Percentiles rank a stretch among this genome's conserved stretches.
phyloP scores from a whole-genome alignment of 1,140 invertebrate genomes.

The Coenobita brevimanus region DNA sequence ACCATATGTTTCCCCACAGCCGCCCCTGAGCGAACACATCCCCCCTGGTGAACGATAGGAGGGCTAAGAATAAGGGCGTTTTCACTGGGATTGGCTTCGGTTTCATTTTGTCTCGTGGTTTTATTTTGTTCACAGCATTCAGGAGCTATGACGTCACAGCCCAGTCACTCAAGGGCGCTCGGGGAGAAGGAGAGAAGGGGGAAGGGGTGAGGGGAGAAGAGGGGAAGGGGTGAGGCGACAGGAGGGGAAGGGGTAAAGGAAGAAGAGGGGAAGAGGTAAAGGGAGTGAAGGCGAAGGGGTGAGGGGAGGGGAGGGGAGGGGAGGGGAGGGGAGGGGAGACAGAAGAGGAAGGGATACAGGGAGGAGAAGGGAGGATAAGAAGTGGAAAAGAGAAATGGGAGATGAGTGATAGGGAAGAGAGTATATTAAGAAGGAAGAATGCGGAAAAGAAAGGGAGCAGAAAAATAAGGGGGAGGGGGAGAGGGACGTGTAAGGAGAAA shows the following conservation, averaged over 20 bases:
- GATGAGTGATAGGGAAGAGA: neutral
- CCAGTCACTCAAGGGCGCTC: neutral
- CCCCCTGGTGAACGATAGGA: no score
- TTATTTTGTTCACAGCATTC: no score
- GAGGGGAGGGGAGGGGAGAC: neutral
- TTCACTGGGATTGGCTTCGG: no score
- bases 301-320: neutral
- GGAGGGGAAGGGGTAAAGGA: neutral
- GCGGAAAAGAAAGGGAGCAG: neutral
- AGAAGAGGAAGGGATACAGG: neutral
- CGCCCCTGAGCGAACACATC: no score
- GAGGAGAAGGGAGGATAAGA: neutral
- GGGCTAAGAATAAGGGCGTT: no score
- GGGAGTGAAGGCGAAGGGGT: neutral
- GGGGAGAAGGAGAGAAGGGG: neutral
- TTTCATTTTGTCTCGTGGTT: no score
- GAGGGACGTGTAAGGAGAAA: neutral
- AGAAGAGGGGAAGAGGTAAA: neutral
- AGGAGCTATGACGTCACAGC: conserved; percentile 8
- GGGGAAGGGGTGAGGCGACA: neutral
- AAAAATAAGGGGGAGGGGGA: neutral
- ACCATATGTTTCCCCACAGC: no score
- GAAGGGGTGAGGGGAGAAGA: neutral
- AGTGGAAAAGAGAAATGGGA: no score
- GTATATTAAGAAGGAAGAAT: neutral